Conservation (phyloP, 2,113 vertebrate genomes). For the Catharus minimus region DNA sequence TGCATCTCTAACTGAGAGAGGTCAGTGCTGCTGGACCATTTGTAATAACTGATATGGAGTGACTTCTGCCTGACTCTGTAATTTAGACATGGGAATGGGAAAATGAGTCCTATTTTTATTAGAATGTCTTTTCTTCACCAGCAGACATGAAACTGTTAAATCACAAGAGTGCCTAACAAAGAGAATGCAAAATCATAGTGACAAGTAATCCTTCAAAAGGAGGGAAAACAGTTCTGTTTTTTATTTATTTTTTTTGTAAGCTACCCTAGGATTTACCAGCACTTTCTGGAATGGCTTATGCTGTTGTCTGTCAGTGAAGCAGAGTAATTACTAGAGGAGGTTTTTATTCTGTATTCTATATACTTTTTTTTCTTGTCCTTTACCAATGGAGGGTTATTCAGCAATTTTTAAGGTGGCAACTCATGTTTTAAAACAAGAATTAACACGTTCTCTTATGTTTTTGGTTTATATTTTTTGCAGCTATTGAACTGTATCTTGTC, state of each 20-base stretch:
- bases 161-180: neutral
- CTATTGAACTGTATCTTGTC: neutral
- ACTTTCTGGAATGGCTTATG: neutral
- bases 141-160: neutral
- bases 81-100: neutral
- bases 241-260: neutral
- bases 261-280: neutral
- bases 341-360: neutral
- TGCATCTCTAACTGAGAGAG: neutral
- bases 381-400: neutral
- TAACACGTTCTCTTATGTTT: neutral
- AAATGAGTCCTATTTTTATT: neutral
- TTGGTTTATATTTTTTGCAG: neutral
- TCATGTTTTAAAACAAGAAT: neutral
- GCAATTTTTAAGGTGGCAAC: neutral
- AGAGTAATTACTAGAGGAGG: neutral
- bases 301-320: neutral
- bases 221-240: neutral
- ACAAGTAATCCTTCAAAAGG: neutral
- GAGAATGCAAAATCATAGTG: neutral
- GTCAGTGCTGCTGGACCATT: neutral
- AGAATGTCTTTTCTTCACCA: neutral
- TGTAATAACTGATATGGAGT: neutral
- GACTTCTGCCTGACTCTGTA: neutral
- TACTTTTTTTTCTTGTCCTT: neutral